These are phyloP conservation scores for Camelus dromedarius DNA, from an alignment of 2,113 vertebrate genomes.

Conservation along the genomic window DNA sequence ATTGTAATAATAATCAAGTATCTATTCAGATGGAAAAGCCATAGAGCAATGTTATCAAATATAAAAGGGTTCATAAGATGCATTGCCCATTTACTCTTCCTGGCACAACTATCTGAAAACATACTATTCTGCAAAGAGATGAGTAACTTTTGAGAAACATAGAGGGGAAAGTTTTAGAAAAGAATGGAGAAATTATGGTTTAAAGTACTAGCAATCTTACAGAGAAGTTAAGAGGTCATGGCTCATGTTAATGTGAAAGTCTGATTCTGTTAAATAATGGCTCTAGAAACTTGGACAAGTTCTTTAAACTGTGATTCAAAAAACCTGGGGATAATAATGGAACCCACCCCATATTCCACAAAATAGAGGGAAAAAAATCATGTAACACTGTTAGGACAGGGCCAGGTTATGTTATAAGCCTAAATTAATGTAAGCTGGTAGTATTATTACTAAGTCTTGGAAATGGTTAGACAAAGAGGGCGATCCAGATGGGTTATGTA, in stretches of 20 bases:
- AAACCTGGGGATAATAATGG: neutral
- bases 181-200: neutral
- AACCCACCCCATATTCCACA: accelerated
- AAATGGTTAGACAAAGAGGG: neutral
- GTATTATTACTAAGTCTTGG: neutral
- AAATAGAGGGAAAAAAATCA: neutral
- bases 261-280: neutral
- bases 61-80: neutral
- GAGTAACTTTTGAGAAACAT: neutral
- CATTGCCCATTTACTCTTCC: neutral
- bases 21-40: neutral
- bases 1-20: neutral
- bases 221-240: neutral
- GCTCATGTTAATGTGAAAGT: neutral
- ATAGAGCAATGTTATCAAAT: neutral
- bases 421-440: neutral
- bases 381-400: neutral
- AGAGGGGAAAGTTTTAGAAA: neutral
- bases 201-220: neutral
- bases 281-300: neutral
- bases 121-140: neutral
- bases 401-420: neutral
- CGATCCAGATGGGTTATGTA: neutral
- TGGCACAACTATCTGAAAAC: neutral
- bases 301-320: neutral